Evolutionary conservation across 1,140 invertebrate species (phyloP), one percentile per base, ranked within the genome.

Genomic region (Magallana angulata): DNA sequence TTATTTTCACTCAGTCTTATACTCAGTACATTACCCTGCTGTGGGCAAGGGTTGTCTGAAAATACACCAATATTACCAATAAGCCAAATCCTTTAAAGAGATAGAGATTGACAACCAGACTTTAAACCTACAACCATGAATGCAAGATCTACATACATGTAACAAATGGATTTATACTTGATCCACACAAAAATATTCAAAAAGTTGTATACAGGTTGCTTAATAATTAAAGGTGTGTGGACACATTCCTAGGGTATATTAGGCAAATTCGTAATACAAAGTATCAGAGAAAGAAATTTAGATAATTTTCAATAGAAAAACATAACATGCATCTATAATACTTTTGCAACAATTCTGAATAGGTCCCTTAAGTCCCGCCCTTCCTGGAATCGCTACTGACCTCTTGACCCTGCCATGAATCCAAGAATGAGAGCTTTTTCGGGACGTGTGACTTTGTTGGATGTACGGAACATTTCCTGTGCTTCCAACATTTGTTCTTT

Each of bases 401-500:
- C 97, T 96, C 98, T 96, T 7, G 97, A 98, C 1, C 98, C 98
- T 90, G 98, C 98, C 98, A 99, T 99, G 93, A 99, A 99, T 89
- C 98, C 98, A 36, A 99, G 96, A 93, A 99, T 99, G 58, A 99
- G 97, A 62, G 98, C 98, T 94, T 99, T 99, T 92, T 99, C 98
- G 3, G 98, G 98, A 90, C 98, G 95, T 1, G 98, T 99, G 64
- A 99, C 98, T 94, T 98, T 97, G 94, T 99, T 99, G 57, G 98
- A 98, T 90, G 97, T 98, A 86, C 97, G 96, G 96, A 99, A 99
- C 98, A 99, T 99, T 94, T 99, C 98, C 95, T 99, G 98, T 1
- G 98, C 98, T 95, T 99, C 98, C 92, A 98, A 95, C 97, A 99
- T 98, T 97, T 99, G 98, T 94, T 99, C 98, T 94, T 97, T 97